Base-by-base conservation (phyloP, 2,888 invertebrate species). In the Clepsis dumicolana region DNA sequence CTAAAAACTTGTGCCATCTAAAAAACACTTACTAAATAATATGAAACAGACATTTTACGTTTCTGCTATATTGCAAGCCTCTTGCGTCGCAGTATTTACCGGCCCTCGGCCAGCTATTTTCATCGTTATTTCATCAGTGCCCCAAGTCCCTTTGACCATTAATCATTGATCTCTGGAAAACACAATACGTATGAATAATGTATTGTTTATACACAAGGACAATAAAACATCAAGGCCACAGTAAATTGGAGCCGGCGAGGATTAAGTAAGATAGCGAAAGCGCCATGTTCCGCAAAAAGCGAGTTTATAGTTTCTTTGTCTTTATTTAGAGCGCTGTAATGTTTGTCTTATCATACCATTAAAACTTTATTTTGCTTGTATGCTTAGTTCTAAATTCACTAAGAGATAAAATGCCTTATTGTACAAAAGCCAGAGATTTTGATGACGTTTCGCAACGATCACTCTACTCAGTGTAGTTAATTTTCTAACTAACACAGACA, bases 181-280 rank as follows among this genome's bases (percentile, higher is more conserved):
- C 27, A 27, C 41, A 54, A 64, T 16, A 29, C 41, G 53, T 21
- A 64, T 56, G 44, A 64, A 64, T 64, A 64, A 56, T 48, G 32
- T 56, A 50, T 32, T 25, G 44, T 29, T 52, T 52, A 52, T 25
- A 52, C 35, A 21, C 63, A 64, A 44, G 56, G 56, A 56, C 44
- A 64, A 32, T 64, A 56, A 54, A 64, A 56, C 54, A 41, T 64
- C 64, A 54, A 44, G 64, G 64, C 44, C 54, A 12, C 29, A 14
- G 41, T n/a, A 64, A 56, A 64, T 64, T 54, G 64, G 27, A 18
- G 41, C 53, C 5, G 53, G 35, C n/a, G 8, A 41, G 65, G 35
- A 32, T 66, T n/a, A 29, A 14, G 25, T 18, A 18, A 53, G 57
- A 65, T 60, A 65, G 53, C 38, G 41, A 52, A 60, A 12, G n/a